Evolutionary conservation across 2,797 vertebrate species (phyloP), one percentile per base, ranked within the genome.

Genomic region (Melanotaenia boesemani): DNA sequence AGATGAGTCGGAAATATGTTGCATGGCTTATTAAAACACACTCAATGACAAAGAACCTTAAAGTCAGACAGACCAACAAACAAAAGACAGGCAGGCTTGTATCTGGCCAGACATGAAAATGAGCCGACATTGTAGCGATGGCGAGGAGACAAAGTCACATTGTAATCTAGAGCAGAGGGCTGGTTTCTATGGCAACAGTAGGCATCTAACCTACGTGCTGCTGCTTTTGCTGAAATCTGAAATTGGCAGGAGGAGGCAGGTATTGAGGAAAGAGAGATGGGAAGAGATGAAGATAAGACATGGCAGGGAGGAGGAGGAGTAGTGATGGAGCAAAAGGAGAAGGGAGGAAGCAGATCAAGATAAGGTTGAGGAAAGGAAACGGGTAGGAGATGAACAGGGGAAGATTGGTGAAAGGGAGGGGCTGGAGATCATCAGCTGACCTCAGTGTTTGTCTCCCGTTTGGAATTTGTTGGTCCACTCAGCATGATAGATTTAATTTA

Each of bases 171-270:
- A 90, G 86, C 83, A 88, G 77, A 90, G 87, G 85, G 89, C 67
- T 72, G 79, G 94, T 95, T 95, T 91, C 95, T 91, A 94, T 94
- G 83, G 93, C 91, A 94, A 95, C 92, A 84, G 86, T 74, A 76
- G 85, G 88, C 90, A 92, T 91, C 92, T 91, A 92, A 89, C 89
- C 89, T 91, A 82, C 80, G 74, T 72, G 69, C 82, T 57, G 76
- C 88, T 75, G 86, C 84, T 81, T 88, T 77, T 76, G n/a, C 85
- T 89, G 73, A 83, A 92, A 91, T 85, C 87, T 86, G 87, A 92
- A 93, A 92, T 90, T 90, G 87, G 84, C 24, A 63, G 86, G 83
- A 86, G 83, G 86, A 87, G 84, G 73, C 78, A 79, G 79, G 81
- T 83, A 69, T 76, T 78, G 78, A 80, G 86, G 79, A 88, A 74